These are phyloP conservation scores for Galerucella pusilla DNA, from an alignment of 2,888 invertebrate species.

Conservation along the genomic window DNA sequence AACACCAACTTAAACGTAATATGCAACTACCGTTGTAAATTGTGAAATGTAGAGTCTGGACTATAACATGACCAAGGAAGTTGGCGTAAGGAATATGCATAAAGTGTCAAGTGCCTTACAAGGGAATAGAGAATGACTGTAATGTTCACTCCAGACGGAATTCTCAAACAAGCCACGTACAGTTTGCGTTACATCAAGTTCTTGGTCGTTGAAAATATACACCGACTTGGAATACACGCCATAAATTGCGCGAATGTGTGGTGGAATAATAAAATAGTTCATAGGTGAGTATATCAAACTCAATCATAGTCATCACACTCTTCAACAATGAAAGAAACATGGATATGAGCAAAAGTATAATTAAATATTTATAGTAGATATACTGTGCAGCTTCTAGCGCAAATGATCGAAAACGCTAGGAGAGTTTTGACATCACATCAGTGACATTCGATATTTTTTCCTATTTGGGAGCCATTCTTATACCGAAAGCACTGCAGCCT, in stretches of 20 bases:
- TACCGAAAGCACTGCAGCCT: too few relatives aligned
- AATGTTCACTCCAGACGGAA: conserved; percentile 1
- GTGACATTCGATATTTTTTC: too few relatives aligned
- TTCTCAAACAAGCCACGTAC: conserved; percentile 14
- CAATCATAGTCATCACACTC: neutral
- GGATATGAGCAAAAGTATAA: too few relatives aligned
- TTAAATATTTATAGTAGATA: too few relatives aligned
- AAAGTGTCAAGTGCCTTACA: conserved; percentile 2
- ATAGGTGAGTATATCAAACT: neutral
- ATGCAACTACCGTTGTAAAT: neutral
- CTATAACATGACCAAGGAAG: conserved; percentile 1
- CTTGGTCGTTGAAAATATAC: conserved; percentile 13
- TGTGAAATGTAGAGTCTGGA: neutral
- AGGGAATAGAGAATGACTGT: conserved; percentile 4
- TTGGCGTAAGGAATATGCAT: conserved; percentile 2
- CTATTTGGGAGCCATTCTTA: too few relatives aligned
- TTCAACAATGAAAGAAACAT: neutral
- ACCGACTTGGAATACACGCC: conserved; percentile 2
- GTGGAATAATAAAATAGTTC: conserved; percentile 2
- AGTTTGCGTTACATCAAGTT: conserved; percentile 11
- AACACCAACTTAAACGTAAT: too few relatives aligned
- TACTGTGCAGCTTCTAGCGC: too few relatives aligned
- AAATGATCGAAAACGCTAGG: too few relatives aligned
- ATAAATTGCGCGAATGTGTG: neutral
- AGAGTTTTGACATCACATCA: too few relatives aligned